phyloP scores from a whole-genome alignment of 2,797 vertebrate species.

The Smutsia temminckii region DNA sequence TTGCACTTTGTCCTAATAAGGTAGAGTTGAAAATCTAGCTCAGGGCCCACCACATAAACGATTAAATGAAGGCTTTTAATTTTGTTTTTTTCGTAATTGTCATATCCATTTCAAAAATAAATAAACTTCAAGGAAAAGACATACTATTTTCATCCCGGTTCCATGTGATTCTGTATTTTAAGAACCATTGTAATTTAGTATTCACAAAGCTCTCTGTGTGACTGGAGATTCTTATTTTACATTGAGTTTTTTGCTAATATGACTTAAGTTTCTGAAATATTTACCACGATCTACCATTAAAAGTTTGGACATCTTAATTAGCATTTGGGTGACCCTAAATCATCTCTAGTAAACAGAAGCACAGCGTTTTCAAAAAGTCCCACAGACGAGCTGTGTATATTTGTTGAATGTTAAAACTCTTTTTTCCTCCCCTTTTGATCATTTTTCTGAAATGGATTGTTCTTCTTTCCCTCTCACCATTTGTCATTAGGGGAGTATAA shows the following conservation, averaged over 20 bases:
- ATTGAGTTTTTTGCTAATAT: neutral
- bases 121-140: neutral
- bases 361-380: neutral
- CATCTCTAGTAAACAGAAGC: neutral
- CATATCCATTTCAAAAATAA: neutral
- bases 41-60: neutral
- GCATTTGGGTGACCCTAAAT: neutral
- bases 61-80: neutral
- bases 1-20: neutral
- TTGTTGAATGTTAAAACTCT: neutral
- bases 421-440: neutral
- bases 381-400: neutral
- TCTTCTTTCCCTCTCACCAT: neutral
- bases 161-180: neutral
- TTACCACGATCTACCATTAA: neutral
- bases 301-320: neutral
- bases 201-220: neutral
- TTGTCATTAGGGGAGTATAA: constrained; percentile 9
- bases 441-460: neutral
- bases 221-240: neutral
- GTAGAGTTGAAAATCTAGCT: neutral
- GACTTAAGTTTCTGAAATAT: constrained; percentile 24
- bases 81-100: neutral
- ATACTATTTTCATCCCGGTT: neutral
- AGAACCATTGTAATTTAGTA: neutral